Percentiles rank a stretch among this genome's conserved stretches.
Evolutionary conservation across 2,113 vertebrate genomes (phyloP).

Genomic region (Peromyscus leucopus): DNA sequence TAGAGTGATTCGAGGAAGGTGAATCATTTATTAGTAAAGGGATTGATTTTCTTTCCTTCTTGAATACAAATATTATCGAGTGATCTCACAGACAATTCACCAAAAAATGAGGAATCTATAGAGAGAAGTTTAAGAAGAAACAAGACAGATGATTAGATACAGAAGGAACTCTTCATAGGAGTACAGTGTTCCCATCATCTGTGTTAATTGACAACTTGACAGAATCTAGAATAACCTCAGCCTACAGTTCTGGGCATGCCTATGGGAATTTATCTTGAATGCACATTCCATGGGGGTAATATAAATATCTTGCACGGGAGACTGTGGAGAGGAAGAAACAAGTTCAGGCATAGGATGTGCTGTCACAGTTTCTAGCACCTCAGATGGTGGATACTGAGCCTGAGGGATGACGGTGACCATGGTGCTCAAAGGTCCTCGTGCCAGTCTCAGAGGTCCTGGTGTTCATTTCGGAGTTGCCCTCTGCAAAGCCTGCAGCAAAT

Average conservation of each 20-base stretch:
- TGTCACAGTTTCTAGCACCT: neutral
- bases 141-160: neutral
- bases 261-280: no score
- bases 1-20: neutral
- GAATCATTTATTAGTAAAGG: neutral
- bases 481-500: neutral
- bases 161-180: neutral
- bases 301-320: neutral
- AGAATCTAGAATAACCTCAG: neutral
- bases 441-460: neutral
- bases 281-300: accelerated
- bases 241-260: neutral
- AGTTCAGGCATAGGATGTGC: accelerated
- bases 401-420: accelerated
- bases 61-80: neutral
- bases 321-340: neutral
- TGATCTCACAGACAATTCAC: neutral
- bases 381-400: neutral
- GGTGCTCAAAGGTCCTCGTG: no score
- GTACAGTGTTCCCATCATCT: accelerated
- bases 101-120: neutral
- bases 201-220: neutral
- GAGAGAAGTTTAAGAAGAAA: neutral
- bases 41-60: neutral
- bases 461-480: accelerated